Percentiles rank a stretch among this genome's conserved stretches.
These are phyloP conservation scores for Galeopsomyia nigrocyanea DNA, from an alignment of 2,888 invertebrate species.

Conservation along the genomic window DNA sequence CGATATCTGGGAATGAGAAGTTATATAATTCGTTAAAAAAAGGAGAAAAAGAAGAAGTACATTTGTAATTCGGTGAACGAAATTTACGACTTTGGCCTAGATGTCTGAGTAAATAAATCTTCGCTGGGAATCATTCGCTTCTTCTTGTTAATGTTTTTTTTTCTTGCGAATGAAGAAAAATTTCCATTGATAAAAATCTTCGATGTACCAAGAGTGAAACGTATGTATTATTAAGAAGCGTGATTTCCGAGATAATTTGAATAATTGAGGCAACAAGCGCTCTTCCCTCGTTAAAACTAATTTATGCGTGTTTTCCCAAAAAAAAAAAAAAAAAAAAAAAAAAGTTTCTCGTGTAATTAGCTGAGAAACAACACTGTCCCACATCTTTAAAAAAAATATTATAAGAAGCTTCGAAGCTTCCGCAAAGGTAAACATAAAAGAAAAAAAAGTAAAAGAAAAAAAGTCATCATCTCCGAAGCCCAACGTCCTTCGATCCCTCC, in stretches of 20 bases:
- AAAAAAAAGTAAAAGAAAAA: neutral
- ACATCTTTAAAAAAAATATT: slow-evolving; percentile 2
- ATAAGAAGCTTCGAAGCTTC: neutral
- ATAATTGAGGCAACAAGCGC: too few relatives aligned
- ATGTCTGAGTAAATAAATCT: slow-evolving; percentile 40
- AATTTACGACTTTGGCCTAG: slow-evolving; percentile 43
- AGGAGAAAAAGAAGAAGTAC: slow-evolving; percentile 14
- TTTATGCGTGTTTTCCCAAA: too few relatives aligned
- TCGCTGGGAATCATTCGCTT: slow-evolving; percentile 7
- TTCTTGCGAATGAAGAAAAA: slow-evolving; percentile 12
- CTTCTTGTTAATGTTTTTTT: slow-evolving; percentile 8
- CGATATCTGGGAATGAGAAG: slow-evolving; percentile 29
- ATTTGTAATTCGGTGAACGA: slow-evolving; percentile 37
- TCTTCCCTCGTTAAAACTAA: too few relatives aligned
- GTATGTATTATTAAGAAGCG: too few relatives aligned
- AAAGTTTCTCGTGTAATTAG: too few relatives aligned
- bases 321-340: too few relatives aligned
- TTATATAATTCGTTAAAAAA: slow-evolving; percentile 31
- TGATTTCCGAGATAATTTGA: too few relatives aligned
- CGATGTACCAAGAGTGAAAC: too few relatives aligned
- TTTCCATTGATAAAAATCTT: slow-evolving; percentile 2
- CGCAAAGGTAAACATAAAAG: too few relatives aligned
- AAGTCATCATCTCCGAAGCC: slow-evolving; percentile 1
- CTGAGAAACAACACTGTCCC: too few relatives aligned
- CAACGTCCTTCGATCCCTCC: neutral